These are phyloP conservation scores for Zosterops hypoxanthus DNA, from an alignment of 2,113 vertebrate species.

Conservation along the genomic window DNA sequence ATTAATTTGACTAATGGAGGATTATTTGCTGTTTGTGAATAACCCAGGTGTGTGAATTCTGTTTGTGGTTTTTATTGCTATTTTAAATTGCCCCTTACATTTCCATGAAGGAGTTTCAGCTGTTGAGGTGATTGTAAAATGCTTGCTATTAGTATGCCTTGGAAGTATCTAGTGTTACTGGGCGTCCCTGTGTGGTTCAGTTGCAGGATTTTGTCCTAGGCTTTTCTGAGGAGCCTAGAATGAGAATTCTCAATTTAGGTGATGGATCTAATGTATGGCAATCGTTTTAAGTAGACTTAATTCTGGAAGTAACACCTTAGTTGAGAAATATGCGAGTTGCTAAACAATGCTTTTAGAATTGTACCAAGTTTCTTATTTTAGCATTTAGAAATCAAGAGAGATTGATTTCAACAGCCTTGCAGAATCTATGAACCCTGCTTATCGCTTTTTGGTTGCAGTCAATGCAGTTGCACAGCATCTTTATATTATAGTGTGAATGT, in stretches of 20 bases:
- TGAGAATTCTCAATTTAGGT: neutral
- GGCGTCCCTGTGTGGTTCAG: neutral
- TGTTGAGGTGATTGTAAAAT: neutral
- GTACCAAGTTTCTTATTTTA: neutral
- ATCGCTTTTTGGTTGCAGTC: neutral
- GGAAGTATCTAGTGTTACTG: neutral
- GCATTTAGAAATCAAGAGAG: neutral
- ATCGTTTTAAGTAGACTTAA: neutral
- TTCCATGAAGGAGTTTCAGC: neutral
- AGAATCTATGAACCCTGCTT: neutral
- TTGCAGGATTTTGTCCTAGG: neutral
- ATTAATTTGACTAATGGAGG: neutral
- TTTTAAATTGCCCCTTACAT: neutral
- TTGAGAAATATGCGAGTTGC: neutral
- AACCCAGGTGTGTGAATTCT: neutral
- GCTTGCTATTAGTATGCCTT: neutral
- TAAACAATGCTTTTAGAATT: neutral
- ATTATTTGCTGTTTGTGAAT: neutral
- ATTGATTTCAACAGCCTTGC: neutral
- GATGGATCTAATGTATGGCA: neutral
- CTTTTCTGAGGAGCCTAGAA: neutral
- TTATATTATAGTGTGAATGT: neutral
- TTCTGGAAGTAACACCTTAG: neutral
- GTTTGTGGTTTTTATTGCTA: neutral
- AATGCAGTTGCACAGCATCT: neutral